Percentiles rank a stretch among this genome's conserved stretches.
Evolutionary conservation across 2,888 invertebrate species (phyloP).

Genomic region (Dicyrtoma fusca): DNA sequence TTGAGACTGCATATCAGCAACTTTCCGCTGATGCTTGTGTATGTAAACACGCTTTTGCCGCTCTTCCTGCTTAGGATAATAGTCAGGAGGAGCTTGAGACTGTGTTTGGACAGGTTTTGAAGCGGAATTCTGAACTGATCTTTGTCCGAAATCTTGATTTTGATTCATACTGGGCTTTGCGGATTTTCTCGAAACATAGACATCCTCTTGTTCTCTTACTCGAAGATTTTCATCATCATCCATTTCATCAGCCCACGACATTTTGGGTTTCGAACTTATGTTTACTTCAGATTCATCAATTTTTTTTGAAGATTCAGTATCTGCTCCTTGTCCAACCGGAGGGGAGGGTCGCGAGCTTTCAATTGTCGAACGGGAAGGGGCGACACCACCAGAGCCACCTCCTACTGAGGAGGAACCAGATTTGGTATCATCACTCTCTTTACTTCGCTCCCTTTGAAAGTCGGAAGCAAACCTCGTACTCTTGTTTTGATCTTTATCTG

Average conservation of each 20-base stretch:
- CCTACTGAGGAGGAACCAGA: slow-evolving; percentile 2
- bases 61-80: slow-evolving; percentile 34
- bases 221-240: slow-evolving; percentile 49
- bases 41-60: slow-evolving; percentile 47
- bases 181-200: neutral
- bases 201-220: slow-evolving; percentile 18
- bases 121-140: neutral
- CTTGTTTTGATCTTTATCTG: slow-evolving; percentile 17
- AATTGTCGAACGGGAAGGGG: neutral
- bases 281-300: neutral
- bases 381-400: slow-evolving; percentile 4
- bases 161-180: neutral
- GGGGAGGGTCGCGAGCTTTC: slow-evolving; percentile 8
- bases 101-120: neutral
- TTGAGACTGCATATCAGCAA: slow-evolving; percentile 51
- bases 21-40: slow-evolving; percentile 50
- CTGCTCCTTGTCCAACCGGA: slow-evolving; percentile 2
- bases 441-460: slow-evolving; percentile 17
- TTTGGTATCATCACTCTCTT: slow-evolving; percentile 25
- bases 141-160: neutral
- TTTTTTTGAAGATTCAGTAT: neutral
- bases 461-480: slow-evolving; percentile 18
- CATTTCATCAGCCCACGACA: slow-evolving; percentile 55
- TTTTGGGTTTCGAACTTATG: slow-evolving; percentile 22
- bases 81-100: slow-evolving; percentile 3